phyloP scores from a whole-genome alignment of 1,140 invertebrate species.

The Pemphigus obesinymphae region DNA sequence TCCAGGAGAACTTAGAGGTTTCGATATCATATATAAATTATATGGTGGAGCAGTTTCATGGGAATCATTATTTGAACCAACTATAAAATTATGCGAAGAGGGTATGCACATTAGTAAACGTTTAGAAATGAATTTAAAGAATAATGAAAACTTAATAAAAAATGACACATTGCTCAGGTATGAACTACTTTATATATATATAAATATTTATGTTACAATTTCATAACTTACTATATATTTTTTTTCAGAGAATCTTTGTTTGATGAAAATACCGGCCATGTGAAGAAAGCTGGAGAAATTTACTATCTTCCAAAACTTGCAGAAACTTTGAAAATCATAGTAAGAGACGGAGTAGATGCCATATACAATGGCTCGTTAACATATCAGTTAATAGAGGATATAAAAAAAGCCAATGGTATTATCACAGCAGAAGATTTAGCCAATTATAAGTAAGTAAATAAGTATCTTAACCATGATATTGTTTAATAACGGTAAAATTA shows the following conservation, averaged over 20 bases:
- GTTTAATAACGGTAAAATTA: no score
- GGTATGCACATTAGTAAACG: conserved; percentile 70
- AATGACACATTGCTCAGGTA: conserved; percentile 26
- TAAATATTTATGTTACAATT: no score
- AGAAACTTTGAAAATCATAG: conserved; percentile 67
- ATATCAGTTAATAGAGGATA: conserved; percentile 63
- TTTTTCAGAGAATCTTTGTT: conserved; percentile 47
- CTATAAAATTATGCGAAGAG: conserved; percentile 67
- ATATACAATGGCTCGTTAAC: conserved; percentile 66
- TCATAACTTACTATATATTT: no score
- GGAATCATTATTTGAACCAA: conserved; percentile 71
- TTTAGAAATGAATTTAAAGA: conserved; percentile 39
- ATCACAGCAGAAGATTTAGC: conserved; percentile 71
- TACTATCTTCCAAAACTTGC: conserved; percentile 67
- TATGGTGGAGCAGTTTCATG: conserved; percentile 71
- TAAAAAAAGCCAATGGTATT: conserved; percentile 66
- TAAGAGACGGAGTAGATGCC: conserved; percentile 59
- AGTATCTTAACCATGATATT: no score
- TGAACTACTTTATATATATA: no score
- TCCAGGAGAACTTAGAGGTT: conserved; percentile 86
- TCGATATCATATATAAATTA: conserved; percentile 69
- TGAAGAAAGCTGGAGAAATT: conserved; percentile 60
- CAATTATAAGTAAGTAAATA: conserved; percentile 53
- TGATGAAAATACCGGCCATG: conserved; percentile 59
- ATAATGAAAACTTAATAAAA: conserved; percentile 43